phyloP scores from a whole-genome alignment of 1,140 invertebrate genomes.

The Phocides pigmalion region DNA sequence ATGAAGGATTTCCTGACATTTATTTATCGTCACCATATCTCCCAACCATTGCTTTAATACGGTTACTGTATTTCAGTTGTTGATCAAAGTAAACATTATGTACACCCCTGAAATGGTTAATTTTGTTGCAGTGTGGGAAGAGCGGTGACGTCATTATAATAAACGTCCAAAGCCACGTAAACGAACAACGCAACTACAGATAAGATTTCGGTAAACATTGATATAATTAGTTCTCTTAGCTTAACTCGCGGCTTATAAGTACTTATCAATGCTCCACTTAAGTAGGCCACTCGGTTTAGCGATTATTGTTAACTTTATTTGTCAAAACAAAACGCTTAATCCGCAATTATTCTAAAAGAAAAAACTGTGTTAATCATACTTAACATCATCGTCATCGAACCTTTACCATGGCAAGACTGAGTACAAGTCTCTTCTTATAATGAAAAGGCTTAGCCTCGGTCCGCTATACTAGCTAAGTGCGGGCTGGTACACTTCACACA shows the following conservation, averaged over 20 bases:
- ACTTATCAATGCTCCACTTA: constrained; percentile 26
- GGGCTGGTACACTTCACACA: too few species aligned
- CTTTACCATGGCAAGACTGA: too few species aligned
- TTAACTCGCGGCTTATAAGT: constrained; percentile 32
- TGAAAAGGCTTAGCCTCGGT: too few species aligned
- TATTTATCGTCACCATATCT: too few species aligned
- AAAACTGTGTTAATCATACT: too few species aligned
- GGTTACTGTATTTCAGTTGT: too few species aligned
- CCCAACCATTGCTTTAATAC: too few species aligned
- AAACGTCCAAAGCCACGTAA: constrained; percentile 40
- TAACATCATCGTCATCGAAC: too few species aligned
- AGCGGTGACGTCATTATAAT: constrained; percentile 53
- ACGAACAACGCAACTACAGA: constrained; percentile 39
- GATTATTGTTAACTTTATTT: background rate
- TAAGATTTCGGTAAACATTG: constrained; percentile 49
- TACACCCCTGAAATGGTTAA: constrained; percentile 8
- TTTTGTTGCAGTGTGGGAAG: constrained; percentile 56
- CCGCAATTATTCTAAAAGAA: background rate
- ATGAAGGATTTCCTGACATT: too few species aligned
- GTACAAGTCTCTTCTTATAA: too few species aligned
- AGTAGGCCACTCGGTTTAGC: background rate
- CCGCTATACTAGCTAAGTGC: too few species aligned
- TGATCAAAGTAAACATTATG: too few species aligned
- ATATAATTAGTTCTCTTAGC: constrained; percentile 40
- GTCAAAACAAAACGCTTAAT: background rate